phyloP scores from a whole-genome alignment of 2,113 vertebrate genomes.

The Xiphias gladius region DNA sequence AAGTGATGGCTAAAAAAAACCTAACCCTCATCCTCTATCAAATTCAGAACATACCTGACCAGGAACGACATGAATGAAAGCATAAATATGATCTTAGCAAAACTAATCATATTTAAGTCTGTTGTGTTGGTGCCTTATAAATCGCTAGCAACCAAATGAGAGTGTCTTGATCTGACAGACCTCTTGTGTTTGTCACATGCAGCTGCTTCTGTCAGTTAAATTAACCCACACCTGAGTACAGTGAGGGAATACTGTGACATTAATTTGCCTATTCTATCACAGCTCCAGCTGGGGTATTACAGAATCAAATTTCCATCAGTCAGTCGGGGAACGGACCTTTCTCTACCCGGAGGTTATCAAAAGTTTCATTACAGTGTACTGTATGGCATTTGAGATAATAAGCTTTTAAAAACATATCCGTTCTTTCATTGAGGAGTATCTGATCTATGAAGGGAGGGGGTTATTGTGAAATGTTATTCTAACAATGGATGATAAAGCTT shows the following conservation, averaged over 20 bases:
- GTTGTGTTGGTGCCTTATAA: background rate
- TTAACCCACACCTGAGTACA: background rate
- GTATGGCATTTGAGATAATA: background rate
- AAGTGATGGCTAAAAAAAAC: no score
- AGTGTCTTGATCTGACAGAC: slow-evolving; percentile 26
- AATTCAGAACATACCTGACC: background rate
- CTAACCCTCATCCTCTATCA: background rate
- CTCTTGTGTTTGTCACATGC: background rate
- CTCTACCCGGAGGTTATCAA: background rate
- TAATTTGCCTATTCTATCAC: background rate
- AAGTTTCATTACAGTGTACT: background rate
- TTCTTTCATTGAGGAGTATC: background rate
- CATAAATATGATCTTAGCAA: background rate
- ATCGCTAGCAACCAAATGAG: background rate
- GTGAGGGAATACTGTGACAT: background rate
- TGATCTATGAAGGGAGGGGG: background rate
- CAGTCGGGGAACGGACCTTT: background rate
- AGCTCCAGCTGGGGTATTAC: background rate
- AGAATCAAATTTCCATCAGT: background rate
- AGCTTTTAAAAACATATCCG: background rate
- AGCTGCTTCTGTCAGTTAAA: slow-evolving; percentile 11
- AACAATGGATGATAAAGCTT: background rate
- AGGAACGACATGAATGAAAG: background rate
- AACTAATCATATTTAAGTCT: background rate
- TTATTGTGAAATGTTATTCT: background rate